phyloP scores from a whole-genome alignment of 1,140 invertebrate species.

The Zaprionus ornatus region DNA sequence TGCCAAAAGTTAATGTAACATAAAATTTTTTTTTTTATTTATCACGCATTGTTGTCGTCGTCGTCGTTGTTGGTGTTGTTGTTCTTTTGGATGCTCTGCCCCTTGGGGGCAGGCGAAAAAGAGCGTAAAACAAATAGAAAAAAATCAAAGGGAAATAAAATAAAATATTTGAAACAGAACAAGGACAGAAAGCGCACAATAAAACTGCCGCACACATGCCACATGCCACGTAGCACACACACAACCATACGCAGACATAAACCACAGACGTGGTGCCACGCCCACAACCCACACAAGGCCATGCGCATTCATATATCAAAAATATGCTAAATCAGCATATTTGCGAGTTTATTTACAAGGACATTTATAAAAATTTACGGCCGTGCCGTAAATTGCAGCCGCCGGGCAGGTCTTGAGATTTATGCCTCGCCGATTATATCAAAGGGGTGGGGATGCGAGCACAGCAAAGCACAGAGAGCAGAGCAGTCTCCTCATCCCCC shows the following conservation, averaged over 20 bases:
- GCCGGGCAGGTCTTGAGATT: constrained; percentile 80
- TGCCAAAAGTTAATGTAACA: constrained; percentile 70
- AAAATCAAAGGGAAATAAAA: constrained; percentile 58
- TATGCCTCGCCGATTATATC: constrained; percentile 75
- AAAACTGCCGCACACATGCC: constrained; percentile 70
- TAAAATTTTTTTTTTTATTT: constrained; percentile 77
- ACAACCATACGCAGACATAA: constrained; percentile 45
- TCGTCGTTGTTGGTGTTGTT: constrained; percentile 15
- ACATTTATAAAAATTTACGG: constrained; percentile 83
- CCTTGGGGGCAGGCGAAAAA: constrained; percentile 43
- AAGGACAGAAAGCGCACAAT: constrained; percentile 54
- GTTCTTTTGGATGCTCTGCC: constrained; percentile 13
- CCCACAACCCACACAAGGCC: constrained; percentile 64
- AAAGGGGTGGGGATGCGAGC: neutral
- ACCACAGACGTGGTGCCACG: constrained; percentile 70
- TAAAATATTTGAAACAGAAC: constrained; percentile 48
- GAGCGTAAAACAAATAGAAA: constrained; percentile 34
- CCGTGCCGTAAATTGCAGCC: constrained; percentile 77
- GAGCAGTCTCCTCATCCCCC: neutral
- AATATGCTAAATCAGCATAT: constrained; percentile 82
- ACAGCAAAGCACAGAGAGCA: neutral
- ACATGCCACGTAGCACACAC: constrained; percentile 29
- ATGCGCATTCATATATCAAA: constrained; percentile 58
- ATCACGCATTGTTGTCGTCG: constrained; percentile 41
- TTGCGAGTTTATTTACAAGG: constrained; percentile 82